Conservation (phyloP, 1,140 invertebrate genomes). For the Caligus rogercresseyi region DNA sequence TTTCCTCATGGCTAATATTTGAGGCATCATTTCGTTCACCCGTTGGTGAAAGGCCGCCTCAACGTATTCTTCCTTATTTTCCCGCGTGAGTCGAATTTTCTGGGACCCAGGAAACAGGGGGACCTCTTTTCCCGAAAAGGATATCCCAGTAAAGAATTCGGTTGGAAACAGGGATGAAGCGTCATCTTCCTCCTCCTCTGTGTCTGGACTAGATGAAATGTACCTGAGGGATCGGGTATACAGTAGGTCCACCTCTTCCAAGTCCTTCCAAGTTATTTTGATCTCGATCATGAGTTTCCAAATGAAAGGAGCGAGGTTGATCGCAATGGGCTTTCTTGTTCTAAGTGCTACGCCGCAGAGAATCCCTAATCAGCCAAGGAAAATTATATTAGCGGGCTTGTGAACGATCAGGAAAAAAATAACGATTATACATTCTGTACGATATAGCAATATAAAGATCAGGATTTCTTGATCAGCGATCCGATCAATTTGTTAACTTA, state of each 20-base stretch:
- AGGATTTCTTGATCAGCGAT: no score
- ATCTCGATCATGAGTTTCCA: constrained; percentile 47
- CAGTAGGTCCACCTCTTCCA: constrained; percentile 44
- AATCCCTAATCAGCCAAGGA: constrained; percentile 31
- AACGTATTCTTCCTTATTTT: constrained; percentile 42
- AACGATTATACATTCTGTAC: no score
- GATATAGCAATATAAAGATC: no score
- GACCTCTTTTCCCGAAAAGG: constrained; percentile 39
- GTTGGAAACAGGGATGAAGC: constrained; percentile 41
- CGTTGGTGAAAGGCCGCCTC: constrained; percentile 41
- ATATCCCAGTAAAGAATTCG: constrained; percentile 45
- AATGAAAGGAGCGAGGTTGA: constrained; percentile 43
- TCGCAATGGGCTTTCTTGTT: constrained; percentile 40
- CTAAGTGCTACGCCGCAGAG: constrained; percentile 40
- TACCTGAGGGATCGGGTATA: constrained; percentile 38
- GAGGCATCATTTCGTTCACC: constrained; percentile 44
- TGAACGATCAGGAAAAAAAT: neutral
- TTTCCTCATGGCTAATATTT: constrained; percentile 40
- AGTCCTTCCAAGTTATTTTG: constrained; percentile 38
- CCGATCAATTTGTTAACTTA: no score
- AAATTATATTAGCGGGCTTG: constrained; percentile 4
- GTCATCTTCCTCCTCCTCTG: neutral
- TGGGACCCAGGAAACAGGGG: constrained; percentile 42
- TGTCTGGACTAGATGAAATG: neutral
- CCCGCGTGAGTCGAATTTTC: constrained; percentile 40